phyloP scores from a whole-genome alignment of 2,113 vertebrate species.

The Periophthalmus modestus region DNA sequence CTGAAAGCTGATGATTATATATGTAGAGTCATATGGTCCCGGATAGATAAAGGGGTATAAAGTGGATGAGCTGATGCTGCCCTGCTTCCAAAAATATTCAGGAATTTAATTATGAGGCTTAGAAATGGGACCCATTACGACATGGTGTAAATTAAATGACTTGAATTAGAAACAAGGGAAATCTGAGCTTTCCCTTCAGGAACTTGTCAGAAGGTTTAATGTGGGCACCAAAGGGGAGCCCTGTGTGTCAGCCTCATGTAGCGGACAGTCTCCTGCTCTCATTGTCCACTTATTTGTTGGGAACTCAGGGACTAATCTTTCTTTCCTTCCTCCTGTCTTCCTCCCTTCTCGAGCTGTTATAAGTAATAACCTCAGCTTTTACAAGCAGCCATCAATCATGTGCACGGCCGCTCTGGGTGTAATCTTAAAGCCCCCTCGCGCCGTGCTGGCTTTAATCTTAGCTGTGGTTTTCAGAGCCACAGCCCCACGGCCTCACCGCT shows the following conservation, averaged over 20 bases:
- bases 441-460: slow-evolving; percentile 72
- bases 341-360: slow-evolving; percentile 52
- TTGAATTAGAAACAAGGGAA: not conserved
- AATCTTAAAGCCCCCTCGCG: slow-evolving; percentile 72
- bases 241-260: slow-evolving; percentile 31
- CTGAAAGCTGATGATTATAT: too few species aligned
- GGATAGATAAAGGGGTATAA: not conserved
- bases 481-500: slow-evolving; percentile 61
- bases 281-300: slow-evolving; percentile 65
- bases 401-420: slow-evolving; percentile 66
- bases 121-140: slow-evolving; percentile 17
- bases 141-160: slow-evolving; percentile 26
- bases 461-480: slow-evolving; percentile 66
- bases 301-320: slow-evolving; percentile 61
- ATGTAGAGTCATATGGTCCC: too few species aligned
- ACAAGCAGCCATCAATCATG: slow-evolving; percentile 76
- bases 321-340: slow-evolving; percentile 30
- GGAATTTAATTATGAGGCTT: slow-evolving; percentile 8
- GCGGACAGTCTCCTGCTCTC: slow-evolving; percentile 35
- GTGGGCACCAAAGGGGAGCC: not conserved
- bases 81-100: not conserved
- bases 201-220: slow-evolving; percentile 14
- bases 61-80: not conserved
- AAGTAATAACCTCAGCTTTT: slow-evolving; percentile 73
- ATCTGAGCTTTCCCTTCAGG: slow-evolving; percentile 5